Evolutionary conservation across 2,797 vertebrate genomes (phyloP), one percentile per base, ranked within the genome.

Genomic region (Lacerta viridis): DNA sequence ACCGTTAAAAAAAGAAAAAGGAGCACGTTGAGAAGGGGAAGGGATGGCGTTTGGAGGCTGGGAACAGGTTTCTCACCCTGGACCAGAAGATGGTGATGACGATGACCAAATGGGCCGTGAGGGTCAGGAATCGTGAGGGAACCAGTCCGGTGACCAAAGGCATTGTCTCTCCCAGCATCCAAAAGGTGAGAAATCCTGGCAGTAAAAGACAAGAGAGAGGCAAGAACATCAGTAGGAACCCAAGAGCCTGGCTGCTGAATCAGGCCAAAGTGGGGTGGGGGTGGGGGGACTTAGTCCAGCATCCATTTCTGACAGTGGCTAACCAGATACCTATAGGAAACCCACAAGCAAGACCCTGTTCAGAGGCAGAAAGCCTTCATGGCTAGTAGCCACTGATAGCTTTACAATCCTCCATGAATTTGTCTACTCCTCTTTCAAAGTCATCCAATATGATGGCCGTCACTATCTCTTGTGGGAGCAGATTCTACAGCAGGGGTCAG

Each of bases 31-130:
- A 13, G n/a, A 27, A 55, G 8, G 25, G n/a, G 10, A 29, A 18
- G 13, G 15, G 11, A 36, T 3, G 50, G 39, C 6, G 36, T 23
- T 69, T 50, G 2, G 27, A 43, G 9, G 10, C 9, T 5, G 7
- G 27, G 39, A 29, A 29, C 2, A 5, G 0, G 15, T 4, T 13
- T 27, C 97, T 97, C 96, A 99, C 98, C 97, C 98, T 96, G 7
- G 98, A 98, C 98, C 98, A 99, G 91, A 98, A 98, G 88, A 98
- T 98, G 3, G 97, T 98, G 93, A 99, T 97, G 80, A 98, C 98
- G 27, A 99, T 97, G 85, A 98, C 98, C 36, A 99, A 96, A 78
- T 99, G 98, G 68, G 98, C 97, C 3, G 95, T 94, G 71, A 98
- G 95, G 1, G 98, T 98, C 90, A 99, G 96, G 93, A 99, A 99